Conservation (phyloP, 2,888 invertebrate genomes). For the Drosophila kuntzei region DNA sequence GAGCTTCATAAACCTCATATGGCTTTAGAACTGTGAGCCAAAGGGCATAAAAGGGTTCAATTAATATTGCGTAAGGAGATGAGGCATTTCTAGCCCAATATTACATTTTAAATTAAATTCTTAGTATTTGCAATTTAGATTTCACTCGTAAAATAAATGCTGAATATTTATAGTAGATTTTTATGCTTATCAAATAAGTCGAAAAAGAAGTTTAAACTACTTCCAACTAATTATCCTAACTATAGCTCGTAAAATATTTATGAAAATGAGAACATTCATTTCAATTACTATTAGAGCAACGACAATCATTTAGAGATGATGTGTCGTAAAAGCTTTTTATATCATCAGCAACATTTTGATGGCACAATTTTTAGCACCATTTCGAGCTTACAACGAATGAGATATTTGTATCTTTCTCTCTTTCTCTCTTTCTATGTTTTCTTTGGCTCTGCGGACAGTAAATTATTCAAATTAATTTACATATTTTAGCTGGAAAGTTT, state of each 20-base stretch:
- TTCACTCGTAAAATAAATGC: neutral
- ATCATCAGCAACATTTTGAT: constrained; percentile 14
- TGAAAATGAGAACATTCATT: constrained; percentile 24
- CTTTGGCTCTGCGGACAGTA: constrained; percentile 7
- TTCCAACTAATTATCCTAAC: constrained; percentile 24
- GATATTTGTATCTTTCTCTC: constrained; percentile 7
- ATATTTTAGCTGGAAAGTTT: constrained; percentile 47
- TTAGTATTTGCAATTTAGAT: neutral
- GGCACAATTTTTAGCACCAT: constrained; percentile 16
- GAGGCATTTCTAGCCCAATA: neutral
- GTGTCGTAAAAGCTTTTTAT: constrained; percentile 22
- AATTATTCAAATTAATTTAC: constrained; percentile 68
- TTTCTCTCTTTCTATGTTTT: neutral
- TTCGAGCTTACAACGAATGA: neutral
- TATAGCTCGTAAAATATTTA: constrained; percentile 23
- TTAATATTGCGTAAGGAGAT: constrained; percentile 7
- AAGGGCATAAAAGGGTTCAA: constrained; percentile 36
- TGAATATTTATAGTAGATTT: neutral
- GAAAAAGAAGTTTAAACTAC: constrained; percentile 4
- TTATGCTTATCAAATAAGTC: constrained; percentile 1
- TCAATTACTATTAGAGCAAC: constrained; percentile 21
- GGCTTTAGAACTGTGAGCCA: constrained; percentile 19
- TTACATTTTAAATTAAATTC: neutral
- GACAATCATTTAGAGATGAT: constrained; percentile 18
- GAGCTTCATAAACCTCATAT: constrained; percentile 39